Base-by-base conservation (phyloP, 2,888 invertebrate genomes). In the Serripes groenlandicus region DNA sequence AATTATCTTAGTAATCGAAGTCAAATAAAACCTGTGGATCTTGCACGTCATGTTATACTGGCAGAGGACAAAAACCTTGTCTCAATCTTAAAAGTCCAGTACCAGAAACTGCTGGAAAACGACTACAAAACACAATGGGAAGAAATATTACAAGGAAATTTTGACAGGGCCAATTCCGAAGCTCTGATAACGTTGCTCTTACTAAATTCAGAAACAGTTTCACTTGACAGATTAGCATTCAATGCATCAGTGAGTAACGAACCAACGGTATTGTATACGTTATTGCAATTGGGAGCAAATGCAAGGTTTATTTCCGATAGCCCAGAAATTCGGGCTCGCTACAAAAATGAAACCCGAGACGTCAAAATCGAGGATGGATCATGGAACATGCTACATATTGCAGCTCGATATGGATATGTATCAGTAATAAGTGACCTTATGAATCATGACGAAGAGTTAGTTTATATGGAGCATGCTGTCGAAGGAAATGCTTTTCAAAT, bases 361-460 rank as follows among this genome's bases (percentile, higher is more conserved):
- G 23, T 56, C 11, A 56, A 15, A 26, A 56, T 56, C 23, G 28
- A 56, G 1, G 56, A 56, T 28, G 56, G 56, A 21, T 56, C 23
- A 23, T 56, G 56, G 56, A 56, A 56, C 56, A 56, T 56, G 56
- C 28, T 56, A 11, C 56, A 56, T 21, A 56, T 56, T 23, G 56
- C 56, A 23, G 56, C 56, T 26, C 56, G 56, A 11, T 56, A 56
- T 5, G 56, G 56, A 3, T 56, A 23, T 21, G 1, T 56, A 56
- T 28, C 56, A 11, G 28, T 56, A 11, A 15, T 56, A 3, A 26
- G 23, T 28, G 7, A 3, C 11, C 28, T 56, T 11, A 56, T 56
- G 56, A 56, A 56, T 23, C 56, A 56, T 23, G 56, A 56, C 28
- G 56, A 56, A 26, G 23, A 56, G 11, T 26, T 56, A 1, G 56